Conservation (phyloP, 2,113 vertebrate genomes). For the Alexandromys fortis region DNA sequence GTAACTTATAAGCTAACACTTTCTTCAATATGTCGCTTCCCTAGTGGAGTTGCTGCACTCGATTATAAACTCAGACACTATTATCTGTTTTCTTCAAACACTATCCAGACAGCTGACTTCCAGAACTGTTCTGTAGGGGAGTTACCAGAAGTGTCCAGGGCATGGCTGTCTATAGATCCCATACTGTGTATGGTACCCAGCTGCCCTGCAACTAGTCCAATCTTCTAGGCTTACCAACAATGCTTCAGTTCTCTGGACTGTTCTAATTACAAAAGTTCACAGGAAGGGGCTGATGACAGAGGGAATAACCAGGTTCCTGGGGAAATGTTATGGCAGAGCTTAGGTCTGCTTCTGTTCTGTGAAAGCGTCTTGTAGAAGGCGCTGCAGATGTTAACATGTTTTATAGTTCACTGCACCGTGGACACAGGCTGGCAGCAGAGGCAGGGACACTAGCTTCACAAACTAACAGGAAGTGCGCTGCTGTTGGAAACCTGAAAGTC, state of each 20-base stretch:
- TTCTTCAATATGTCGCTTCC: neutral
- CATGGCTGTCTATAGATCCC: neutral
- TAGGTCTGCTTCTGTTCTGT: neutral
- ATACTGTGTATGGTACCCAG: neutral
- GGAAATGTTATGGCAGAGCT: neutral
- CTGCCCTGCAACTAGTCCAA: neutral
- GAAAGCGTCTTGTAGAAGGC: neutral
- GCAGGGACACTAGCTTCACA: neutral
- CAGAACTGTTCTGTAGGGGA: neutral
- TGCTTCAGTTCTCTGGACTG: neutral
- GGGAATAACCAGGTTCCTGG: neutral
- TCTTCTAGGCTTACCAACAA: neutral
- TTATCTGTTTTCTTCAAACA: neutral
- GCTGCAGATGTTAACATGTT: neutral
- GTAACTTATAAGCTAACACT: neutral
- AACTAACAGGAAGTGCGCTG: neutral
- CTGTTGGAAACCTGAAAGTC: neutral
- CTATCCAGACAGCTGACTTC: neutral
- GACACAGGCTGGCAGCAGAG: neutral
- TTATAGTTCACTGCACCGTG: neutral
- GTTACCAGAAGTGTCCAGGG: neutral
- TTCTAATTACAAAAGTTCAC: neutral
- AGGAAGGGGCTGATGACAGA: neutral
- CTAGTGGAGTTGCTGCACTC: neutral
- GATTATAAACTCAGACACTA: neutral